Base-by-base conservation (phyloP, 2,888 invertebrate species). In the Colostygia pectinataria region DNA sequence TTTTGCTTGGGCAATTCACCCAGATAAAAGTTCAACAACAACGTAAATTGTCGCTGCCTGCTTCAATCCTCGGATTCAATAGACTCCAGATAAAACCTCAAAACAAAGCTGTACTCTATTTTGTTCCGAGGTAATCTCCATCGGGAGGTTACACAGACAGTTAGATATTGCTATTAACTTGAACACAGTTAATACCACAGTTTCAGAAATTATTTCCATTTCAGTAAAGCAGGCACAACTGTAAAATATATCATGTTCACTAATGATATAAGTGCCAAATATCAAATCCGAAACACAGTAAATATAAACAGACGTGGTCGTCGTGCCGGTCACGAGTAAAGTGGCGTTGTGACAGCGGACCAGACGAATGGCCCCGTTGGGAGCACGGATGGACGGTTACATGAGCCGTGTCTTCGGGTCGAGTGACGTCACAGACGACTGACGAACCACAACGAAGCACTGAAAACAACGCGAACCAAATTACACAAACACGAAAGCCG, bases 281-380 rank as follows among this genome's bases (percentile, higher is more conserved):
- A 34, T 41, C 27, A 45, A 10, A 15, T 10, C 20, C 24, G 24
- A 53, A 36, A 40, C 34, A 47, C 59, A 42, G 68, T 69, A 67
- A 66, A 71, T 65, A 65, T 50, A 56, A 6, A 28, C 12, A n/a
- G 46, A 34, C 14, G 38, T 50, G 45, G 39, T 13, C 13, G 48
- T 57, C 55, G 55, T 53, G 55, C 53, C 49, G 44, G 55, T 61
- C 53, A 51, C 50, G 59, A 57, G 57, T 62, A 64, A 61, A 59
- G 53, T 64, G 57, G 55, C 68, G 74, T 76, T 69, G 73, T 69
- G 74, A 77, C 75, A 67, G 64, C 64, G 62, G 59, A 50, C 51
- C 57, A 63, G 65, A 67, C 63, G 66, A 71, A 70, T 59, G 61
- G 65, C 61, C 70, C 76, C 74, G 31, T 12, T 59, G 69, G 53